phyloP scores from a whole-genome alignment of 2,888 invertebrate species.

The Gandaritis pyraliata region DNA sequence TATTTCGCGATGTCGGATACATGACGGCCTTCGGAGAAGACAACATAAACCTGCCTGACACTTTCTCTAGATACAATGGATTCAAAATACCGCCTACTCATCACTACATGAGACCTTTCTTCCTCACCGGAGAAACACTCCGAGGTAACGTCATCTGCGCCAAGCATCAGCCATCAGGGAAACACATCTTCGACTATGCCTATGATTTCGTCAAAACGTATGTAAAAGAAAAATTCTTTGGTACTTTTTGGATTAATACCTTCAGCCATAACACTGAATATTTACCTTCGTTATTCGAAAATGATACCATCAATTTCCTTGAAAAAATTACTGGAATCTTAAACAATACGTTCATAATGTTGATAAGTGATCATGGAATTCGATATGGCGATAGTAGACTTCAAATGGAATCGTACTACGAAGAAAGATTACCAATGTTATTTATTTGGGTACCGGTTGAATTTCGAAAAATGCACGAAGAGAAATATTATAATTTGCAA shows the following conservation, averaged over 20 bases:
- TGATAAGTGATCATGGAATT: conserved; percentile 91
- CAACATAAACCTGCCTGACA: conserved; percentile 85
- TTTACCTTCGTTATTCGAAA: conserved; percentile 86
- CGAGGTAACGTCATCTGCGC: conserved; percentile 69
- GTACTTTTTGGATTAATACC: conserved; percentile 90
- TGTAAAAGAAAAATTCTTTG: conserved; percentile 85
- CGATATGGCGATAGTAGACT: conserved; percentile 86
- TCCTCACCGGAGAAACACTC: conserved; percentile 85
- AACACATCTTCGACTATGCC: conserved; percentile 87
- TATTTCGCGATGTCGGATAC: conserved; percentile 87
- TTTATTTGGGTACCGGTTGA: conserved; percentile 87
- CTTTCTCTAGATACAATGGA: conserved; percentile 84
- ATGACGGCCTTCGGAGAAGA: conserved; percentile 92
- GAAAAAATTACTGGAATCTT: conserved; percentile 77
- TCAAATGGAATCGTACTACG: conserved; percentile 89
- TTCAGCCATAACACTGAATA: conserved; percentile 88
- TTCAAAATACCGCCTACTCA: conserved; percentile 90
- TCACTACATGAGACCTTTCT: conserved; percentile 90
- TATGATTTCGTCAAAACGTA: conserved; percentile 86
- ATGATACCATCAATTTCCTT: conserved; percentile 81
- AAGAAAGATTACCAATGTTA: conserved; percentile 90
- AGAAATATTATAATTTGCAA: conserved; percentile 83
- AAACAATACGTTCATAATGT: conserved; percentile 87
- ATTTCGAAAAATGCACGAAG: conserved; percentile 81
- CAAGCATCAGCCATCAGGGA: conserved; percentile 82